Evolutionary conservation across 2,113 vertebrate species (phyloP).

Genomic region (Lynx canadensis): DNA sequence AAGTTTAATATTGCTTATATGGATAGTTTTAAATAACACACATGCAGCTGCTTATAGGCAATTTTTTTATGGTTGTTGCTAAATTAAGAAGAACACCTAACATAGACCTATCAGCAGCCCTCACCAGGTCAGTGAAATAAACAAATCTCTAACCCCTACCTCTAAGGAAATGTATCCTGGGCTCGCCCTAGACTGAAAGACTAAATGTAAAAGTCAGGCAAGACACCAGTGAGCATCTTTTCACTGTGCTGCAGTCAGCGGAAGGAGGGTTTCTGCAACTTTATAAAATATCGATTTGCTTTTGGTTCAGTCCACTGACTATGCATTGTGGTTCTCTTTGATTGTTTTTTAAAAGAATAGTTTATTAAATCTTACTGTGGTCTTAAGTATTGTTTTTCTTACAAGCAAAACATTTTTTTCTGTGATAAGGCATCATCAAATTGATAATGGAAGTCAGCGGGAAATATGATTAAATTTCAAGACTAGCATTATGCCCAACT

Average conservation of each 20-base stretch:
- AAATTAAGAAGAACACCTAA: slow-evolving; percentile 24
- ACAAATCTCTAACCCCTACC: background rate
- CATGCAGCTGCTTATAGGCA: background rate
- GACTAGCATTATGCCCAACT: background rate
- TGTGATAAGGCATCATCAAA: background rate
- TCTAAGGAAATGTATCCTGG: background rate
- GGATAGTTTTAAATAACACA: background rate
- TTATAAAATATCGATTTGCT: background rate
- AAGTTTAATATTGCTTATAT: slow-evolving; percentile 35
- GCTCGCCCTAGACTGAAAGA: background rate
- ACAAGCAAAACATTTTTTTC: background rate
- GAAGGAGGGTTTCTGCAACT: background rate
- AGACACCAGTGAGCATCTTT: background rate
- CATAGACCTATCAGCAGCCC: background rate
- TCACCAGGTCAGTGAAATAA: background rate
- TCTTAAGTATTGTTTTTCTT: slow-evolving; percentile 22
- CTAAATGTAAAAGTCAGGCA: background rate
- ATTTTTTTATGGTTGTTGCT: background rate
- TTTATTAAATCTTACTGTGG: background rate
- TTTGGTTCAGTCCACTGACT: background rate
- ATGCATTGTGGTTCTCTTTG: background rate
- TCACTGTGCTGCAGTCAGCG: background rate
- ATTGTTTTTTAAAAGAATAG: background rate
- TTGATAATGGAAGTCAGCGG: background rate
- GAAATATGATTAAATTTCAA: background rate